A percentile compares a stretch with the other conserved stretches of the same genome.
phyloP scores from a whole-genome alignment of 2,113 vertebrate species.

The Opisthocomus hoazin region DNA sequence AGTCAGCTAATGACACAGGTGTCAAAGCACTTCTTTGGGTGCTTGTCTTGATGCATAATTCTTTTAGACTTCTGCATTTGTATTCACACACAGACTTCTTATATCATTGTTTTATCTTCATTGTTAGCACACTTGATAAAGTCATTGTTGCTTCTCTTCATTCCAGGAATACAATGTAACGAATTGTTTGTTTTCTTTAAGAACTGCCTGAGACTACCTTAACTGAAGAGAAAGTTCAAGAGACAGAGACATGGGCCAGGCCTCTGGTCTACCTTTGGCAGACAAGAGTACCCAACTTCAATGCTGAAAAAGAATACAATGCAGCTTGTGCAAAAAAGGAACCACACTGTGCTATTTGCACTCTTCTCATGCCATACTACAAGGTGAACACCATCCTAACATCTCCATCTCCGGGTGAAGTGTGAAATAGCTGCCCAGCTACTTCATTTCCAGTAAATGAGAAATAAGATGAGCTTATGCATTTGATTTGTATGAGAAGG shows the following conservation, averaged over 20 bases:
- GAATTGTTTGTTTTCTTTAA: constrained; percentile 45
- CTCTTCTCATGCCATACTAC: constrained; percentile 92
- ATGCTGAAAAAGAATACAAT: constrained; percentile 90
- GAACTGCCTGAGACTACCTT: constrained; percentile 77
- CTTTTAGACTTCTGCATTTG: background rate
- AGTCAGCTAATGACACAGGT: background rate
- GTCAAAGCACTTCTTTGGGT: background rate
- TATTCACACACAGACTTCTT: background rate
- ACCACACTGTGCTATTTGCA: constrained; percentile 90
- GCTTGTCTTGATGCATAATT: background rate
- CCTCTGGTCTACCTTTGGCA: constrained; percentile 92
- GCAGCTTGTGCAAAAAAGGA: constrained; percentile 75
- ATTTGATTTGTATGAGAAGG: background rate
- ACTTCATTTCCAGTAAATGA: background rate
- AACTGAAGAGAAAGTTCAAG: constrained; percentile 78
- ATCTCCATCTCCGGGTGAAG: background rate
- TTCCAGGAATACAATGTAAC: background rate
- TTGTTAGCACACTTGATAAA: background rate
- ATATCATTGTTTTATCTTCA: background rate
- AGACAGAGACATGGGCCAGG: constrained; percentile 88
- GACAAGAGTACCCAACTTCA: constrained; percentile 78
- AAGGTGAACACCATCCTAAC: constrained; percentile 75
- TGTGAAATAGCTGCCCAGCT: background rate
- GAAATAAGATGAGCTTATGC: background rate
- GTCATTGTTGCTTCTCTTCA: background rate